Percentiles rank a stretch among this genome's conserved stretches.
These are phyloP conservation scores for Xylocampa areola DNA, from an alignment of 2,888 invertebrate species.

Conservation along the genomic window DNA sequence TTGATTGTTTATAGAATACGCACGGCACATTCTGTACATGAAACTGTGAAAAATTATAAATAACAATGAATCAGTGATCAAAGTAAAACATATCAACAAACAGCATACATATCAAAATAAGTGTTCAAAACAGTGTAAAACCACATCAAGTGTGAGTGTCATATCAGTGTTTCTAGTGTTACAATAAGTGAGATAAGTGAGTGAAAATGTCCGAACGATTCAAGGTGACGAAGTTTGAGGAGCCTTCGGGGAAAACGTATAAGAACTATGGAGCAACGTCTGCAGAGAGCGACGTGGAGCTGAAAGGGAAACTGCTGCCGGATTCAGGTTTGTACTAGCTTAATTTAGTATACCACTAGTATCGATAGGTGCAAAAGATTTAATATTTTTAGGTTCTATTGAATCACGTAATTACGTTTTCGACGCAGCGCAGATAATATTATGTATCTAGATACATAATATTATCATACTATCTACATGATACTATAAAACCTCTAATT, in stretches of 20 bases:
- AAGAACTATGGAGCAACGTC: constrained; percentile 91
- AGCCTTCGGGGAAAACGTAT: constrained; percentile 86
- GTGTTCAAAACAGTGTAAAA: constrained; percentile 48
- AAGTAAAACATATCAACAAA: constrained; percentile 13
- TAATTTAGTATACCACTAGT: too few relatives aligned
- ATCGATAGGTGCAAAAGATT: too few relatives aligned
- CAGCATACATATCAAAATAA: constrained; percentile 39
- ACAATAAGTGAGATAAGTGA: constrained; percentile 52
- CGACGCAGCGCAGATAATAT: too few relatives aligned
- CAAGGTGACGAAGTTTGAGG: constrained; percentile 90
- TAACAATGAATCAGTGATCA: constrained; percentile 42
- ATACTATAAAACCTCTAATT: too few relatives aligned
- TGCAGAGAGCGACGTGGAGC: constrained; percentile 82
- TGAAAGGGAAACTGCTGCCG: constrained; percentile 82
- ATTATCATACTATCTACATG: too few relatives aligned
- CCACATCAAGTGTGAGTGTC: constrained; percentile 54
- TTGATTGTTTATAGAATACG: constrained; percentile 47
- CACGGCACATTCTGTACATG: neutral
- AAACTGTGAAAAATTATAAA: constrained; percentile 16
- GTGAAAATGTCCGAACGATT: constrained; percentile 90
- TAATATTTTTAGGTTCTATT: too few relatives aligned
- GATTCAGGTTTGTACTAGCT: constrained; percentile 78
- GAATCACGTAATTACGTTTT: too few relatives aligned
- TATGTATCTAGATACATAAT: too few relatives aligned
- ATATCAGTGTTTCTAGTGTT: constrained; percentile 15